These are phyloP conservation scores for Dasyprocta punctata DNA, from an alignment of 2,113 vertebrate genomes.

Conservation along the genomic window DNA sequence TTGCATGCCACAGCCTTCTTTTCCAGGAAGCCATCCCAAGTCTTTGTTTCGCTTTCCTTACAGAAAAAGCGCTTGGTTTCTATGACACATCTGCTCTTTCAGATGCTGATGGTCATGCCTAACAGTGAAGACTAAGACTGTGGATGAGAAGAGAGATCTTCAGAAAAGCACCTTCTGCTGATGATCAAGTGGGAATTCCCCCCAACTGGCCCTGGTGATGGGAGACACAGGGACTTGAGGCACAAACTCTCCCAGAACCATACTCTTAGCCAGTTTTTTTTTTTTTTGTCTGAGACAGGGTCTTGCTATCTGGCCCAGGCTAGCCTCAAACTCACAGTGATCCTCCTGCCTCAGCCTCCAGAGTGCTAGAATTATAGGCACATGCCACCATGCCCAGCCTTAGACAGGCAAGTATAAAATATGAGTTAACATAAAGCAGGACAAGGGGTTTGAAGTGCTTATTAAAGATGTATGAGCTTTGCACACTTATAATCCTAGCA, in stretches of 20 bases:
- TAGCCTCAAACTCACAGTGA: not conserved
- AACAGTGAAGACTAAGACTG: not conserved
- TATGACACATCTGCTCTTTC: not conserved
- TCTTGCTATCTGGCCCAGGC: not conserved
- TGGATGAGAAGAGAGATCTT: not conserved
- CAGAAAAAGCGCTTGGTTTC: not conserved
- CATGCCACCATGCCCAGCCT: not conserved
- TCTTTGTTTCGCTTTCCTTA: not conserved
- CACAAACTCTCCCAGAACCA: not conserved
- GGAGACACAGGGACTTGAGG: not conserved
- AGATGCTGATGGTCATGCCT: not conserved
- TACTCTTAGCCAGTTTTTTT: not conserved
- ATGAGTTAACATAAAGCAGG: not conserved
- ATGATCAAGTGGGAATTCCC: not conserved
- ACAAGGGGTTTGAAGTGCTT: not conserved
- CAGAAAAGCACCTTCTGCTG: not conserved
- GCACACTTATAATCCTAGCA: not conserved
- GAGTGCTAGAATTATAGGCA: not conserved
- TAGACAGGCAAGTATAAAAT: not conserved
- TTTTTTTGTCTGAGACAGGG: not conserved
- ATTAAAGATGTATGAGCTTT: not conserved
- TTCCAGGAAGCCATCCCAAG: not conserved
- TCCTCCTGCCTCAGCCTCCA: not conserved
- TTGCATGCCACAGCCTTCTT: not conserved
- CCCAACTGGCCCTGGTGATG: not conserved